Conservation (phyloP, 2,888 invertebrate species). For the Sicus ferrugineus region DNA sequence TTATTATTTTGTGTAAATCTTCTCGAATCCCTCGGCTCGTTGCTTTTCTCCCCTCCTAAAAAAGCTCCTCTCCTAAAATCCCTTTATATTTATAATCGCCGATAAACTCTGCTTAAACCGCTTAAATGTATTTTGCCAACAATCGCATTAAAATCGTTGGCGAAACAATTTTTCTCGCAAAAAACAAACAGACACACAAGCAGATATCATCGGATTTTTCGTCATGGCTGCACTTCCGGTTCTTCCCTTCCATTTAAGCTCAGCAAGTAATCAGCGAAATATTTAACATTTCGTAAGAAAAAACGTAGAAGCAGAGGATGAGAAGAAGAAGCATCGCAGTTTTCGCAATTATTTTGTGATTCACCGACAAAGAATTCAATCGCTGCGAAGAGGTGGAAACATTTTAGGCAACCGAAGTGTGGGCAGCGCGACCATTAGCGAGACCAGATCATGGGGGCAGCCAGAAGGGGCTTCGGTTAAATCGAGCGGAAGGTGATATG, state of each 20-base stretch:
- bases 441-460: background rate
- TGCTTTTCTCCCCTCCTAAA: background rate
- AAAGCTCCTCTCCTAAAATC: background rate
- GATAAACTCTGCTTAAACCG: slow-evolving; percentile 2
- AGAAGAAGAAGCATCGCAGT: background rate
- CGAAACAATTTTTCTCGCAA: slow-evolving; percentile 17
- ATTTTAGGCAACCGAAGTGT: too few relatives aligned
- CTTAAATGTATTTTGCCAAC: slow-evolving; percentile 19
- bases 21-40: background rate
- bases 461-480: slow-evolving; percentile 50
- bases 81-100: background rate
- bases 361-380: slow-evolving; percentile 28
- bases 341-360: slow-evolving; percentile 24
- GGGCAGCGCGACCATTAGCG: background rate
- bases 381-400: slow-evolving; percentile 14
- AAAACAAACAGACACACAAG: slow-evolving; percentile 5
- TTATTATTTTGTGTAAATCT: background rate
- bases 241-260: slow-evolving; percentile 44
- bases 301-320: slow-evolving; percentile 3
- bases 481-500: slow-evolving; percentile 64
- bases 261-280: slow-evolving; percentile 33
- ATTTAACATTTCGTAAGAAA: slow-evolving; percentile 12
- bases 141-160: slow-evolving; percentile 26
- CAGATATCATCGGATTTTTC: slow-evolving; percentile 46
- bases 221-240: slow-evolving; percentile 53